phyloP scores from a whole-genome alignment of 2,888 invertebrate species.

The Calameuta filiformis region DNA sequence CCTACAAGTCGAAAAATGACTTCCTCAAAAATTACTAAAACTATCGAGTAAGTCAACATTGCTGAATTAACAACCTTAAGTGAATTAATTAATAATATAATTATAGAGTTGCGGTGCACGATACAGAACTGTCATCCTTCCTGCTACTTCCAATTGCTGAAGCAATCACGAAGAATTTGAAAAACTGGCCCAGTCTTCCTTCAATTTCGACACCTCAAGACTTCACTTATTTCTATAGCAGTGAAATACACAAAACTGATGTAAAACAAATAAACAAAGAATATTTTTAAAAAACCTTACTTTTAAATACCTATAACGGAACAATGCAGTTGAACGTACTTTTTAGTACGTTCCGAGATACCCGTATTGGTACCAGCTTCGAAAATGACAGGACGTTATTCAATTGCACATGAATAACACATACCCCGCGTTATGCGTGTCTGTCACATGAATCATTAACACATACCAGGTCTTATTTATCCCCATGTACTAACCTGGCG shows the following conservation, averaged over 20 bases:
- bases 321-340: background rate
- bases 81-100: background rate
- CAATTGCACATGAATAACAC: background rate
- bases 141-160: background rate
- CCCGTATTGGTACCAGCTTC: background rate
- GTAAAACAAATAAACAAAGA: background rate
- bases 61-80: no score
- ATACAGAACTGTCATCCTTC: background rate
- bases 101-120: background rate
- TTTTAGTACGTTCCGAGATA: background rate
- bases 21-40: background rate
- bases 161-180: background rate
- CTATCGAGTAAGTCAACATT: no score
- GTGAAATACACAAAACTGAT: background rate
- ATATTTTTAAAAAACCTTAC: background rate
- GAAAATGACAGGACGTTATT: background rate
- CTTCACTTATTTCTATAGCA: background rate
- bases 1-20: background rate
- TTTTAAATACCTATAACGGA: background rate
- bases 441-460: background rate
- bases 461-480: background rate
- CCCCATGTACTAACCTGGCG: constrained; percentile 5
- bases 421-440: background rate
- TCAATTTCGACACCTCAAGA: background rate
- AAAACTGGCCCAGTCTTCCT: background rate